Conservation (phyloP, 92 coral and sea anemone species). For the Epizoanthus stellaris region DNA sequence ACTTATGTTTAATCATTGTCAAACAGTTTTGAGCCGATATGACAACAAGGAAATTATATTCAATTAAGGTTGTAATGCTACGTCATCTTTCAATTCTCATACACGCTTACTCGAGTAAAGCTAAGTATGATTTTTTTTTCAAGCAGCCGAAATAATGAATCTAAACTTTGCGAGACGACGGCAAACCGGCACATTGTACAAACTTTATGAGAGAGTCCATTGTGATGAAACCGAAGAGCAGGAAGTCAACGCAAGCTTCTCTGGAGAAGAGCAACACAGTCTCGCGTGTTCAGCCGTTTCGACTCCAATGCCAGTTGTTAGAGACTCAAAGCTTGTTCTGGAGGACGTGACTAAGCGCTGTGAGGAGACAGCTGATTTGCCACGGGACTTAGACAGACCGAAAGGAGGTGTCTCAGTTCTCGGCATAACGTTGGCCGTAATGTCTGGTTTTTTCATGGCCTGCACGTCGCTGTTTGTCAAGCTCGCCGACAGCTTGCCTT, state of each 20-base stretch:
- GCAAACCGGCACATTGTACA: background rate
- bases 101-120: background rate
- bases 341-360: background rate
- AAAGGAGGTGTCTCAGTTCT: constrained; percentile 11
- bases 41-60: constrained; percentile 16
- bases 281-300: background rate
- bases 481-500: constrained; percentile 64
- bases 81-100: constrained; percentile 11
- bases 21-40: background rate
- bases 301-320: background rate
- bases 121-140: too few species aligned
- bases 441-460: constrained; percentile 47
- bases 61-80: background rate
- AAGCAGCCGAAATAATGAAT: background rate
- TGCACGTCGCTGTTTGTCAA: constrained; percentile 48
- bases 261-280: background rate
- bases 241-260: background rate
- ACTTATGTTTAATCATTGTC: background rate
- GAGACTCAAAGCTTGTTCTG: background rate
- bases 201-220: constrained; percentile 15
- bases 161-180: background rate
- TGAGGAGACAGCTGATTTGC: background rate
- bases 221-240: constrained; percentile 18
- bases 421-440: constrained; percentile 33
- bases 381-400: background rate